Evolutionary conservation across 2,888 invertebrate species (phyloP).

Genomic region (Glaucopsyche alexis): DNA sequence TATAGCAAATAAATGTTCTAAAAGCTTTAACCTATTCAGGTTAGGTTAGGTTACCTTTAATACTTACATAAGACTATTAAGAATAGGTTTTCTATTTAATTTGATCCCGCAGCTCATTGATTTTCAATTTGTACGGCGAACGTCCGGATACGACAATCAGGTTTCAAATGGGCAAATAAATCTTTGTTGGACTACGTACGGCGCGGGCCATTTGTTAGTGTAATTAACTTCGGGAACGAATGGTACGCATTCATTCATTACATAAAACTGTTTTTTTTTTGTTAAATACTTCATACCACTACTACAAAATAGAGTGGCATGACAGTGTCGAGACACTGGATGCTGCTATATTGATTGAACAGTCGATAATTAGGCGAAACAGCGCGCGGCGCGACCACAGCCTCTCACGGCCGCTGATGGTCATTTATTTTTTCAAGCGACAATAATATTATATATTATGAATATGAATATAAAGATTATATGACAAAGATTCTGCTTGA

Average conservation of each 20-base stretch:
- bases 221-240: conserved; percentile 30
- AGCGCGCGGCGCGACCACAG: too few relatives aligned
- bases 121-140: conserved; percentile 70
- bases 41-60: background rate
- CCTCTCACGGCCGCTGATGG: too few relatives aligned
- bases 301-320: too few relatives aligned
- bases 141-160: conserved; percentile 47
- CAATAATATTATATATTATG: too few relatives aligned
- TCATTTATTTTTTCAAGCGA: too few relatives aligned
- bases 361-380: too few relatives aligned
- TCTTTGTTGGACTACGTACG: conserved; percentile 49
- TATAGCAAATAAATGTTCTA: background rate
- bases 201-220: conserved; percentile 38
- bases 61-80: conserved; percentile 46
- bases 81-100: conserved; percentile 71
- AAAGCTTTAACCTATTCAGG: background rate
- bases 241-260: conserved; percentile 31
- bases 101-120: conserved; percentile 71
- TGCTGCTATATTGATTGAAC: too few relatives aligned
- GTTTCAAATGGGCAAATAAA: conserved; percentile 58
- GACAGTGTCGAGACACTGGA: too few relatives aligned
- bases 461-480: too few relatives aligned
- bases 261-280: conserved; percentile 31
- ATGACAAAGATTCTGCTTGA: too few relatives aligned
- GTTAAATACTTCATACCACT: too few relatives aligned